Percentiles rank a stretch among this genome's conserved stretches.
These are phyloP conservation scores for Clostera curtula DNA, from an alignment of 2,888 invertebrate species.

Conservation along the genomic window DNA sequence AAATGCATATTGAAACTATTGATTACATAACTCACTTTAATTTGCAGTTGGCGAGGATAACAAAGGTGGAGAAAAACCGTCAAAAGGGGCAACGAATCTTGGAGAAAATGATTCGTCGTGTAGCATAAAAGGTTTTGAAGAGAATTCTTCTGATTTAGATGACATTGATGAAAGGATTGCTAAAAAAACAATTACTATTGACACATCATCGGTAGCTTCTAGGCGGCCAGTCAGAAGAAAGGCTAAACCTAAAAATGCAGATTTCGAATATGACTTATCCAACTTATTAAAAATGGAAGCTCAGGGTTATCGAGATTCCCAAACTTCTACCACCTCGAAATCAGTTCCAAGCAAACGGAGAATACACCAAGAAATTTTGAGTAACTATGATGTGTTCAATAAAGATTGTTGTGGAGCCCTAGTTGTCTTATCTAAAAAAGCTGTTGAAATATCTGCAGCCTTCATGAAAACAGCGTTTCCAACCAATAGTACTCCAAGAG, in stretches of 20 bases:
- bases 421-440: slow-evolving; percentile 45
- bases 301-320: slow-evolving; percentile 61
- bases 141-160: slow-evolving; percentile 65
- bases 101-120: slow-evolving; percentile 35
- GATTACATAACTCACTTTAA: slow-evolving; percentile 1
- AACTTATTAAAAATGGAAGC: slow-evolving; percentile 71
- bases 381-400: slow-evolving; percentile 40
- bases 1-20: background rate
- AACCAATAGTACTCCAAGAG: slow-evolving; percentile 29
- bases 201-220: slow-evolving; percentile 37
- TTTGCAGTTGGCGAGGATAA: slow-evolving; percentile 42
- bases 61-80: slow-evolving; percentile 26
- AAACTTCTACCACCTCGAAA: slow-evolving; percentile 32
- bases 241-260: slow-evolving; percentile 78
- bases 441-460: slow-evolving; percentile 45
- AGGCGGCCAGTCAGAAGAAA: slow-evolving; percentile 78
- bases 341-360: slow-evolving; percentile 47
- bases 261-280: slow-evolving; percentile 83
- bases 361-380: slow-evolving; percentile 29
- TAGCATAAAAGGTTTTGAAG: slow-evolving; percentile 53
- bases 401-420: slow-evolving; percentile 58
- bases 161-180: slow-evolving; percentile 46
- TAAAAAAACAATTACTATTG: slow-evolving; percentile 27
- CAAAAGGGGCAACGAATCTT: slow-evolving; percentile 23
- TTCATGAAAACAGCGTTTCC: slow-evolving; percentile 43